Base-by-base conservation (phyloP, 2,888 invertebrate species). In the Coenonympha arcania region DNA sequence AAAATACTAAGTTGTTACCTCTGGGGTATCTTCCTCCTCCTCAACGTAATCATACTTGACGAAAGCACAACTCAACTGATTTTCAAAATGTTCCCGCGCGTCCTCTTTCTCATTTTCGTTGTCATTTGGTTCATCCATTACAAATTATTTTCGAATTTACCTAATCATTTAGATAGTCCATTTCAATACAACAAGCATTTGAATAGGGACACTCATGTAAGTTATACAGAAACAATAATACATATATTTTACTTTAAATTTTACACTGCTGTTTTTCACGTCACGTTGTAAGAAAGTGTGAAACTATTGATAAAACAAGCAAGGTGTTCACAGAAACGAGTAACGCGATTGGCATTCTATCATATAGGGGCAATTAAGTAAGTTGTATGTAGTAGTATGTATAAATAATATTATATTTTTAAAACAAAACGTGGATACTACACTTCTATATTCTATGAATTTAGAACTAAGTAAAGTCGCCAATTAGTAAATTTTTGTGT, bases 291-390 rank as follows among this genome's bases (percentile, higher is more conserved):
- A 24, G 42, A 37, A 76, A 71, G 80, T 82, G 81, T 76, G 66
- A 78, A 75, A 62, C 51, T 84, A 84, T 84, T 71, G 84, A 84
- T 72, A 74, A 80, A 84, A 84, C 84, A 76, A 68, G 58, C 62
- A 54, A 70, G 71, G 68, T 69, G 71, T 70, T 69, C 61, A 59
- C 63, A 56, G 62, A 59, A 52, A 28, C 47, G 47, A 45, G 43
- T 51, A 46, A 31, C 48, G 41, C 50, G 36, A 43, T 45, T 33
- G 42, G 24, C 15, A 36, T 34, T 36, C 30, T 9, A 42, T 42
- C 24, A 13, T 33, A 36, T 28, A n/a, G 22, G 26, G 31, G 31
- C 33, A 48, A 53, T 51, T 47, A 39, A 51, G 13, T 28, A 33
- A 16, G 15, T 20, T 8, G 16, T 33, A 16, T 31, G 15, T 5